phyloP scores from a whole-genome alignment of 1,140 invertebrate genomes.

The Polyergus mexicanus region DNA sequence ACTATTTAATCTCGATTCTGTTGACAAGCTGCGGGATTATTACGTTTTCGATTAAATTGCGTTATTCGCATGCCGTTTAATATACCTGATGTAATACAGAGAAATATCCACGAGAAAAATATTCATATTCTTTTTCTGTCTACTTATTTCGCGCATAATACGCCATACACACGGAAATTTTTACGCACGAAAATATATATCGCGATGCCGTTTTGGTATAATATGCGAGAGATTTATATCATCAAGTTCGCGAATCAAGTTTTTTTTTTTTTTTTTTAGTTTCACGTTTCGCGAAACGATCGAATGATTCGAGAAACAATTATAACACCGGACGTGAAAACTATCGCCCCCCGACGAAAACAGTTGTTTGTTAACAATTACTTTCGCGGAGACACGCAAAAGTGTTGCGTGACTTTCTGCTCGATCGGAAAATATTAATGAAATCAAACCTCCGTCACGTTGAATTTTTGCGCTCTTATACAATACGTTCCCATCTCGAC shows the following conservation, averaged over 20 bases:
- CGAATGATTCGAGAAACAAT: constrained; percentile 7
- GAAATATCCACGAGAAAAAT: background rate
- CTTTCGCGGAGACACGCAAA: background rate
- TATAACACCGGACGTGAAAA: constrained; percentile 1
- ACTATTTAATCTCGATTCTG: constrained; percentile 38
- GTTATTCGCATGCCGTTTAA: constrained; percentile 33
- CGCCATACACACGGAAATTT: background rate
- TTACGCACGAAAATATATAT: constrained; percentile 9
- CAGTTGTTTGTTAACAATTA: constrained; percentile 47
- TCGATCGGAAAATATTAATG: constrained; percentile 45
- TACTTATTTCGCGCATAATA: constrained; percentile 10
- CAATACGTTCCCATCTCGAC: constrained; percentile 25
- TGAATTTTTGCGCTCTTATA: constrained; percentile 29
- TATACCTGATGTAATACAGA: constrained; percentile 15
- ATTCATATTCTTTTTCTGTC: background rate
- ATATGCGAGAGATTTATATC: background rate
- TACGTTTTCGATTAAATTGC: constrained; percentile 55
- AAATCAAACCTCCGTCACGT: constrained; percentile 43
- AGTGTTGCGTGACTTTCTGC: constrained; percentile 29
- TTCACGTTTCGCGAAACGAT: background rate
- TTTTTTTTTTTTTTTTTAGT: too few species aligned
- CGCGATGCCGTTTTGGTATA: background rate
- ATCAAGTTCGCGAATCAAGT: constrained; percentile 11
- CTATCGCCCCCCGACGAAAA: background rate
- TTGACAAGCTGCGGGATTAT: constrained; percentile 42